A percentile compares a stretch with the other conserved stretches of the same genome.
Evolutionary conservation across 2,113 vertebrate species (phyloP).

Genomic region (Hipposideros armiger): DNA sequence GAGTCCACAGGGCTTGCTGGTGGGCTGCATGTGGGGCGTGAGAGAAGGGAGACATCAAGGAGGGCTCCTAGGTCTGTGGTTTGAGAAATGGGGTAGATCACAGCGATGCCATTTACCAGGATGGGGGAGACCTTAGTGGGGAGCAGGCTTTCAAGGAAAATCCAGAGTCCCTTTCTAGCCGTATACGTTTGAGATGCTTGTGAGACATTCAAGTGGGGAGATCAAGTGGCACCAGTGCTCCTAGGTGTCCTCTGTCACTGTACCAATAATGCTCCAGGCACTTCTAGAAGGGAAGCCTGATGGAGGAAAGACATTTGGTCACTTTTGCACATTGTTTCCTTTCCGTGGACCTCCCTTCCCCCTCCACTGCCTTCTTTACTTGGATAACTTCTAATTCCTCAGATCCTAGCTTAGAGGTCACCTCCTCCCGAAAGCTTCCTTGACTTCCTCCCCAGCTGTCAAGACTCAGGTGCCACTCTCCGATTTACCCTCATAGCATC

Average conservation of each 20-base stretch:
- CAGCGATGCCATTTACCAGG: neutral
- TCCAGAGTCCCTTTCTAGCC: neutral
- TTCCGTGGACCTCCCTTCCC: neutral
- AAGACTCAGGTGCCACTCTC: neutral
- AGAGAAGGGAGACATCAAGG: neutral
- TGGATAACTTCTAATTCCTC: neutral
- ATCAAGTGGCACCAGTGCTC: neutral
- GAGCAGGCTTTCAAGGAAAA: neutral
- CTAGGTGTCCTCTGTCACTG: neutral
- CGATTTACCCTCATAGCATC: neutral
- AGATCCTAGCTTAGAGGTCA: neutral
- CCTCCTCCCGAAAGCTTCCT: slow-evolving; percentile 36
- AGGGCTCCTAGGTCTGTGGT: neutral
- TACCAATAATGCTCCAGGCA: neutral
- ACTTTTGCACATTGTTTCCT: neutral
- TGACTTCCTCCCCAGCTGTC: neutral
- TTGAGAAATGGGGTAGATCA: neutral
- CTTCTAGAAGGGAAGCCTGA: neutral
- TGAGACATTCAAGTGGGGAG: neutral
- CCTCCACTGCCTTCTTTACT: neutral
- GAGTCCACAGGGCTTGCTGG: neutral
- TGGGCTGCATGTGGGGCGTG: too few relatives aligned
- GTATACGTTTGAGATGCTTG: neutral
- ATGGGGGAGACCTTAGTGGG: neutral
- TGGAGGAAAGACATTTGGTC: neutral